These are phyloP conservation scores for Cladorhizidae sp. DNA, from an alignment of 37 sponge, comb jelly and placozoan genomes.

Conservation along the genomic window DNA sequence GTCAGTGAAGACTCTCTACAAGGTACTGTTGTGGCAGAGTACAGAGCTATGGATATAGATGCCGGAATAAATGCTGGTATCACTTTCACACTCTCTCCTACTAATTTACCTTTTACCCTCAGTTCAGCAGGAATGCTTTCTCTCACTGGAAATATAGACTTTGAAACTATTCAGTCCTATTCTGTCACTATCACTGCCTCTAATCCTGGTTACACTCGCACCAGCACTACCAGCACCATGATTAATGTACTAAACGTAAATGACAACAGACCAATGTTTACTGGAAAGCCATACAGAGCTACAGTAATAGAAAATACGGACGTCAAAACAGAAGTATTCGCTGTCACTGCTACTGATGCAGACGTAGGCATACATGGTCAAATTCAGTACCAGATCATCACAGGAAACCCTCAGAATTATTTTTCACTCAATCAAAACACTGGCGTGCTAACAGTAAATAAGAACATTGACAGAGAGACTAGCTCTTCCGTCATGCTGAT, in stretches of 20 bases:
- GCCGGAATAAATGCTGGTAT: slow-evolving; percentile 34
- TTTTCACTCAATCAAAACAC: slow-evolving; percentile 22
- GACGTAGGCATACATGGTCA: slow-evolving; percentile 61
- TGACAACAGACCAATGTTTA: slow-evolving; percentile 73
- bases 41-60: slow-evolving; percentile 43
- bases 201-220: slow-evolving; percentile 42
- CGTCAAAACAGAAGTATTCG: neutral
- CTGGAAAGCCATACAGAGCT: neutral
- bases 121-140: slow-evolving; percentile 21
- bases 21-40: neutral
- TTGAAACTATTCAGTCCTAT: slow-evolving; percentile 14
- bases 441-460: slow-evolving; percentile 24
- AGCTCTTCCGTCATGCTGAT: slow-evolving; percentile 6
- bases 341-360: slow-evolving; percentile 32
- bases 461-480: slow-evolving; percentile 50
- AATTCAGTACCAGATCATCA: slow-evolving; percentile 35
- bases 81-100: neutral
- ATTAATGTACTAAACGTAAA: slow-evolving; percentile 58
- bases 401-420: neutral
- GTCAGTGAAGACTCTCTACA: slow-evolving; percentile 15
- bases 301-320: slow-evolving; percentile 4
- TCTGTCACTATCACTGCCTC: slow-evolving; percentile 38
- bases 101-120: slow-evolving; percentile 18
- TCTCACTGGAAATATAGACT: slow-evolving; percentile 25
- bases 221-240: neutral